Evolutionary conservation across 30 jellyfish, hydroid and myxozoan genomes (phyloP).

Genomic region (Cassiopea andromeda): DNA sequence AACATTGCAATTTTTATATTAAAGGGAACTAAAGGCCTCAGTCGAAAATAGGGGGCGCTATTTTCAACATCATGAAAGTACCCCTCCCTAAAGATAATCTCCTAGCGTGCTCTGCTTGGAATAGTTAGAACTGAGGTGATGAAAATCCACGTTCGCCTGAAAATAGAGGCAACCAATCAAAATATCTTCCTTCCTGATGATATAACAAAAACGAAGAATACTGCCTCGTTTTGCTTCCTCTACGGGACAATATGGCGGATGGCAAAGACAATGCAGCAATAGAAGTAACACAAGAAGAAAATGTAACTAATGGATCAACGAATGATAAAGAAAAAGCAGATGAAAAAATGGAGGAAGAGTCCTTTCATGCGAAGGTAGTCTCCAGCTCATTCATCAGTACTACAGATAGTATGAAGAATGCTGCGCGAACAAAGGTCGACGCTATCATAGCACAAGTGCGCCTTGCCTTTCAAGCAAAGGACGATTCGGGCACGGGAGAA

Average conservation of each 20-base stretch:
- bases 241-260: conserved; percentile 51
- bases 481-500: background rate
- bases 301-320: background rate
- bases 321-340: conserved; percentile 1
- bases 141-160: too few relatives aligned
- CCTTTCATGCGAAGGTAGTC: background rate
- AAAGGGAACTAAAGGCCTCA: too few relatives aligned
- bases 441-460: conserved; percentile 61
- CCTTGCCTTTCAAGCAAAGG: conserved; percentile 5
- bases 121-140: too few relatives aligned
- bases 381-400: conserved; percentile 46
- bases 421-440: conserved; percentile 68
- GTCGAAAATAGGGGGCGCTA: too few relatives aligned
- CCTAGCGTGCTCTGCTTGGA: too few relatives aligned
- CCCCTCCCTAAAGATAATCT: too few relatives aligned
- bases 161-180: conserved; percentile 3
- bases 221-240: conserved; percentile 61
- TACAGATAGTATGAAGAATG: conserved; percentile 66
- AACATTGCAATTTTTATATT: too few relatives aligned
- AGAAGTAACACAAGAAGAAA: background rate
- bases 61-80: too few relatives aligned
- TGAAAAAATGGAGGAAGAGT: background rate
- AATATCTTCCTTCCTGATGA: background rate
- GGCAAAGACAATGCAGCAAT: conserved; percentile 34
- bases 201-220: background rate